phyloP scores from a whole-genome alignment of 2,888 invertebrate species.

The Patella ulyssiponensis region DNA sequence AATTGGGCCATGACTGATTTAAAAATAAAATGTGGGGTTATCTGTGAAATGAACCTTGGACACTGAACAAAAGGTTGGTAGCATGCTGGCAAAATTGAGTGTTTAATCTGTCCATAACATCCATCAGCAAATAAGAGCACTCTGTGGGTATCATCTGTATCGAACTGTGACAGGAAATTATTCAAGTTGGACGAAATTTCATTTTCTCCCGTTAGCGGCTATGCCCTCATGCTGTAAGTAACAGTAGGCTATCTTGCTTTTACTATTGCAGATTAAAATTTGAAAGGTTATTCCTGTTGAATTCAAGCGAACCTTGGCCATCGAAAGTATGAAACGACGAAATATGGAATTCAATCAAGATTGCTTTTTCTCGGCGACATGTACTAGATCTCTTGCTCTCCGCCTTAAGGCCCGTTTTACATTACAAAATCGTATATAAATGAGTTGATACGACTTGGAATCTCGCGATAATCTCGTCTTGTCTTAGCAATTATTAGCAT shows the following conservation, averaged over 20 bases:
- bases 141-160: not conserved
- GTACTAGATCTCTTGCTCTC: not conserved
- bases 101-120: conserved; percentile 18
- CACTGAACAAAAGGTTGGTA: not conserved
- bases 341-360: too few species aligned
- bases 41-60: conserved; percentile 2
- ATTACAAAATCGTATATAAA: too few species aligned
- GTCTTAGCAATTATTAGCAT: too few species aligned
- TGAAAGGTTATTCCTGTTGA: not conserved
- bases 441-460: too few species aligned
- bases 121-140: conserved; percentile 14
- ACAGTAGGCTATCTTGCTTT: not conserved
- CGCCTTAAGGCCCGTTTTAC: too few species aligned
- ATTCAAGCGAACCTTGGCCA: too few species aligned
- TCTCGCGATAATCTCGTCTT: too few species aligned
- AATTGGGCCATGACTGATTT: conserved; percentile 18
- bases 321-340: too few species aligned
- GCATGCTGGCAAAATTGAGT: conserved; percentile 15
- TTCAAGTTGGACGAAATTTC: not conserved
- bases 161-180: not conserved
- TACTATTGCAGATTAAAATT: not conserved
- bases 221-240: not conserved
- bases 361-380: too few species aligned
- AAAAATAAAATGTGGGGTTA: conserved; percentile 9
- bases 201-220: not conserved